Conservation (phyloP, 2,113 vertebrate species). For the Todiramphus saurophagus region DNA sequence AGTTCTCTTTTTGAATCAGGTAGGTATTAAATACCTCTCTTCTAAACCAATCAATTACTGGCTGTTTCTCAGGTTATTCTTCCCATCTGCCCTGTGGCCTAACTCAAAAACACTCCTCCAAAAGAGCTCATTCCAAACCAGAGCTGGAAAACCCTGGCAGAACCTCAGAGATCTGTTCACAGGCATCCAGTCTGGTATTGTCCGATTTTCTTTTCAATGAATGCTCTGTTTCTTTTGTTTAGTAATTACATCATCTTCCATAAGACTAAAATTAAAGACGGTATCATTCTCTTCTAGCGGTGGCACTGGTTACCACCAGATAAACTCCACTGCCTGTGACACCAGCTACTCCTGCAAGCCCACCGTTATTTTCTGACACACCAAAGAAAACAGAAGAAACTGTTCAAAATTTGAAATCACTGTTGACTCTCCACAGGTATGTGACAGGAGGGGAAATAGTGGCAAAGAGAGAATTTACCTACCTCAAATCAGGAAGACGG, state of each 20-base stretch:
- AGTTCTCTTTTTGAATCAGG: background rate
- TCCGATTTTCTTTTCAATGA: background rate
- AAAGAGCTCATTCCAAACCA: background rate
- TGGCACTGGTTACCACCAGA: background rate
- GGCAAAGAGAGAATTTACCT: background rate
- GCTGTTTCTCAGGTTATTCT: background rate
- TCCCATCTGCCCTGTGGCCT: background rate
- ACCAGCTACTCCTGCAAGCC: background rate
- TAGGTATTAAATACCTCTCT: background rate
- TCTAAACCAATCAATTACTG: background rate
- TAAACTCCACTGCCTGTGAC: background rate
- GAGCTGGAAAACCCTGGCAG: background rate
- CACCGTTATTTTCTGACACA: background rate
- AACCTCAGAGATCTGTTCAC: background rate
- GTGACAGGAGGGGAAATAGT: background rate
- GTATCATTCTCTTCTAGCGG: background rate
- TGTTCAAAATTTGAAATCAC: background rate
- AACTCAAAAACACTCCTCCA: background rate
- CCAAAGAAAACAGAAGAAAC: background rate
- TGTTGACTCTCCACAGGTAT: background rate
- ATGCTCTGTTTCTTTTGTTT: background rate
- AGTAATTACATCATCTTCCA: background rate
- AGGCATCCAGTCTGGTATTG: background rate
- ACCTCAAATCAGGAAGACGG: conserved; percentile 55
- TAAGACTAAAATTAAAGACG: background rate